Evolutionary conservation across 2,888 invertebrate species (phyloP), one percentile per base, ranked within the genome.

Genomic region (Agrochola circellaris): DNA sequence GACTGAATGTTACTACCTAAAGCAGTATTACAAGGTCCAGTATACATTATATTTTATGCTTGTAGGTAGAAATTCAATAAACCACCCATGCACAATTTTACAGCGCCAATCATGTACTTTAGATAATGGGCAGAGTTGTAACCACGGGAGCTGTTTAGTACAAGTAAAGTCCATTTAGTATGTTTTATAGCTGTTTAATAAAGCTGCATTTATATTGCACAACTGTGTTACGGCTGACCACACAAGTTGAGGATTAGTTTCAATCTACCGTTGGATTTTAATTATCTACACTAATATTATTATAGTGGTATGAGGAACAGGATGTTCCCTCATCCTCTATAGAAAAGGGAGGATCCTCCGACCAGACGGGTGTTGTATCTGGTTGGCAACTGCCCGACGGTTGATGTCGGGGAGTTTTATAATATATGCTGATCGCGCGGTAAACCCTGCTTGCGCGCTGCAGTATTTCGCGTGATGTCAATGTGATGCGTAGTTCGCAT

Each of bases 141-240:
- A 83, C 87, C 89, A 66, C 89, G 48, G 88, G 85, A 85, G 87
- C 81, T 71, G 74, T 65, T 69, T 48, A 73, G 61, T 79, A 87
- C 87, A 87, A 87, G 87, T 66, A 88, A 87, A 87, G 68, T 86
- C 87, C 89, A 88, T 88, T 87, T 83, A 85, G 51, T 77, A 68
- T 81, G 72, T 42, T 88, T 79, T 80, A 82, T 75, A 83, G 79
- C 71, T 66, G 73, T 75, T 82, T 74, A 79, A 78, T 81, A 81
- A 81, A 84, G 54, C 69, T 66, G 34, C n/a, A 70, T 82, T 82
- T 82, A 72, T 77, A 71, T 75, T 78, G 38, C 67, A 58, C 65
- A 74, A 79, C 77, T 73, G 45, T 78, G 64, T 83, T 58, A 66
- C 15, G 0, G 56, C 26, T 20, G 78, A 74, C 86, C 86, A 78